Evolutionary conservation across 1,140 invertebrate genomes (phyloP).

Genomic region (Uloborus diversus): DNA sequence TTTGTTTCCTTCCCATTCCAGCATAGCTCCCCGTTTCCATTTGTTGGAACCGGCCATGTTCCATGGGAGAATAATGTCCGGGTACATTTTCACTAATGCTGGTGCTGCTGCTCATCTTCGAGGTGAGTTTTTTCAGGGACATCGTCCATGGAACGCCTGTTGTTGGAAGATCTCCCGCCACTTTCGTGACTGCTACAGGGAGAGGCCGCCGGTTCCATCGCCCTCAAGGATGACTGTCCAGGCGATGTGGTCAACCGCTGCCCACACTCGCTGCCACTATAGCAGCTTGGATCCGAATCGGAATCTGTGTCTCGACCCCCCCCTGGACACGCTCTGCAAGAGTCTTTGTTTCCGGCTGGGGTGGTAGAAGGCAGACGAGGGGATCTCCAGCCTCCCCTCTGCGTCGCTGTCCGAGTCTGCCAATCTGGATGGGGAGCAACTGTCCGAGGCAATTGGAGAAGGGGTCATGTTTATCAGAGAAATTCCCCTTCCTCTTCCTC

Average conservation of each 20-base stretch:
- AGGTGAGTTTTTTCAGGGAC: conserved; percentile 82
- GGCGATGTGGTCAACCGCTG: conserved; percentile 49
- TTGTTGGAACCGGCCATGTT: conserved; percentile 1
- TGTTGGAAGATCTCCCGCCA: conserved; percentile 60
- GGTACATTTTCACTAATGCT: conserved; percentile 63
- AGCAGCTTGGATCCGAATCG: conserved; percentile 65
- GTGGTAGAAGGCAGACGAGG: conserved; percentile 2
- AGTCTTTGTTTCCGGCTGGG: conserved; percentile 47
- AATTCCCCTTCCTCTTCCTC: conserved; percentile 14
- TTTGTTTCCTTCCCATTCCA: not conserved
- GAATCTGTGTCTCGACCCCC: conserved; percentile 48
- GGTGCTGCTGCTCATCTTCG: conserved; percentile 78
- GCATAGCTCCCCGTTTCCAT: not conserved
- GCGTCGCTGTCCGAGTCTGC: conserved; percentile 27
- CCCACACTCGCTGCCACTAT: conserved; percentile 60
- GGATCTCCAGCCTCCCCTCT: not conserved
- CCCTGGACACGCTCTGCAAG: conserved; percentile 33
- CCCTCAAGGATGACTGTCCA: conserved; percentile 62
- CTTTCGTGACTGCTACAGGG: conserved; percentile 61
- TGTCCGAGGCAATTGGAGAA: conserved; percentile 27
- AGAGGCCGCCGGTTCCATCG: conserved; percentile 23
- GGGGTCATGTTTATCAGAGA: conserved; percentile 43
- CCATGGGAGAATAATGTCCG: not conserved
- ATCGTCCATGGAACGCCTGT: conserved; percentile 78
- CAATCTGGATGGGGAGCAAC: conserved; percentile 30